Percentiles rank a stretch among this genome's conserved stretches.
phyloP scores from a whole-genome alignment of 1,140 invertebrate genomes.

The Solenopsis fugax region DNA sequence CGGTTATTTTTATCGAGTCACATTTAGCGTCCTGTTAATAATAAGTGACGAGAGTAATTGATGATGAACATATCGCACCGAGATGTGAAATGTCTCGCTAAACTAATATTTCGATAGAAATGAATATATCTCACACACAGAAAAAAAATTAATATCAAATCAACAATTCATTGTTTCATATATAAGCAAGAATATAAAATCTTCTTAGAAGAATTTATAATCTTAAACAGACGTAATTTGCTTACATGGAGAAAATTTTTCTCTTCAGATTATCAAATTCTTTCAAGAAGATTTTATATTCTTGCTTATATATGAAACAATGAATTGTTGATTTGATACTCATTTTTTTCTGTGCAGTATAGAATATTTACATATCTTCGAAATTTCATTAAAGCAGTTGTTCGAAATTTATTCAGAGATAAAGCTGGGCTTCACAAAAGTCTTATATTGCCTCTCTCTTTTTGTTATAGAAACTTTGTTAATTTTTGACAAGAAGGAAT shows the following conservation, averaged over 20 bases:
- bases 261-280: too few species aligned
- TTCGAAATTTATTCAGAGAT: neutral
- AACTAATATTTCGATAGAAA: neutral
- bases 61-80: neutral
- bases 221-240: too few species aligned
- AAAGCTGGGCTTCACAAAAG: too few species aligned
- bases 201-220: too few species aligned
- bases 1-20: conserved; percentile 29
- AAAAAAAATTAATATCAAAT: too few species aligned
- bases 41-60: neutral
- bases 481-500: neutral
- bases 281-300: too few species aligned
- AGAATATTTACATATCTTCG: neutral
- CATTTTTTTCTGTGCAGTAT: too few species aligned
- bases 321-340: too few species aligned
- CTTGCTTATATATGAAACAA: too few species aligned
- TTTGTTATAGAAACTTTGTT: neutral
- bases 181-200: too few species aligned
- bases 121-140: neutral
- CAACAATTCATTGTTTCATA: too few species aligned
- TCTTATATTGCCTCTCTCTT: neutral
- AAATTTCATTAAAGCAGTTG: neutral
- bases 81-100: neutral
- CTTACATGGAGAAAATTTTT: too few species aligned
- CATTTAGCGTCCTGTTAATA: conserved; percentile 19